Evolutionary conservation across 1,140 invertebrate species (phyloP).

Genomic region (Tribolium castaneum): DNA sequence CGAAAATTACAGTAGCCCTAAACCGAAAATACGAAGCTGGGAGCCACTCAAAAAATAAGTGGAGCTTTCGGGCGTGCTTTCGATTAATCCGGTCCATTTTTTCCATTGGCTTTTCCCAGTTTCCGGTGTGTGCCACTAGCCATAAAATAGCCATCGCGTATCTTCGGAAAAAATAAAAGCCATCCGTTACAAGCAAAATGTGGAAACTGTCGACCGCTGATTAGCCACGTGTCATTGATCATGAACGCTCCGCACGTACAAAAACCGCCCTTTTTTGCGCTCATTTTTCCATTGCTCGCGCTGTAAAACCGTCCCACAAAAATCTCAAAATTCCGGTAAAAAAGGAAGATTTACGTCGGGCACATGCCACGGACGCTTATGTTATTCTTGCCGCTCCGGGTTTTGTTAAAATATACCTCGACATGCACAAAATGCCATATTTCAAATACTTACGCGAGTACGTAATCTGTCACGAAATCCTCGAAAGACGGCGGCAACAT

Average conservation of each 20-base stretch:
- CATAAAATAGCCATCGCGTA: background rate
- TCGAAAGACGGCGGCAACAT: conserved; percentile 12
- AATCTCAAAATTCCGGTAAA: conserved; percentile 8
- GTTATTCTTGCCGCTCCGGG: conserved; percentile 16
- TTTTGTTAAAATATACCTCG: conserved; percentile 29
- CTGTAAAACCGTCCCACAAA: background rate
- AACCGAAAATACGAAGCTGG: background rate
- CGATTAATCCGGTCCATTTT: conserved; percentile 25
- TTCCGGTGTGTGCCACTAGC: conserved; percentile 1
- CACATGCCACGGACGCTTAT: conserved; percentile 21
- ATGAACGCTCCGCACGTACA: background rate
- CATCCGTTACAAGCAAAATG: background rate
- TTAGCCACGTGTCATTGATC: conserved; percentile 26
- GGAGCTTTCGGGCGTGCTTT: background rate
- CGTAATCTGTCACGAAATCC: background rate
- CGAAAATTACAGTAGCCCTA: too few relatives aligned
- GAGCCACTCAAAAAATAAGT: conserved; percentile 24
- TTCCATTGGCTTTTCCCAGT: background rate
- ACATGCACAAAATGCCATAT: conserved; percentile 12
- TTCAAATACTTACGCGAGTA: conserved; percentile 28
- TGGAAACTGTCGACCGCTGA: background rate
- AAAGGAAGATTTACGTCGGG: conserved; percentile 20
- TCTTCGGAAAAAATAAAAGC: background rate
- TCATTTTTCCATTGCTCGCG: background rate
- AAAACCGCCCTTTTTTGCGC: conserved; percentile 1